These are phyloP conservation scores for Drosophila kepulauana DNA, from an alignment of 1,140 invertebrate genomes.

Conservation along the genomic window DNA sequence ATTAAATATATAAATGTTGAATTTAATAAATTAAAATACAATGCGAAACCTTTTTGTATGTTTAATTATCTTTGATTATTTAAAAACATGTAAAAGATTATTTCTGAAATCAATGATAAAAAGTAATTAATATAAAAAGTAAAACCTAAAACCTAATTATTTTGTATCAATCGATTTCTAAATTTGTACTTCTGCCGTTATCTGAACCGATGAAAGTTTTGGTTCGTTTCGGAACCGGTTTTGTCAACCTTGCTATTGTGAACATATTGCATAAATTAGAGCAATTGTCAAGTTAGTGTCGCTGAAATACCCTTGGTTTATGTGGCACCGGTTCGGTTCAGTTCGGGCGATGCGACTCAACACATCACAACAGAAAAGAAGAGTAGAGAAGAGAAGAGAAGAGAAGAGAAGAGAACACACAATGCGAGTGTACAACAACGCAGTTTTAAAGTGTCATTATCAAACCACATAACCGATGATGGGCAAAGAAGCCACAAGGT, in stretches of 20 bases:
- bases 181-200: no score
- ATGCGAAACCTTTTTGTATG: no score
- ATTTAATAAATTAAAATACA: no score
- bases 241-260: neutral
- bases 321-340: constrained; percentile 38
- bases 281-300: constrained; percentile 2
- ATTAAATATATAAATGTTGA: no score
- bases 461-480: constrained; percentile 49
- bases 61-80: no score
- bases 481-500: constrained; percentile 29
- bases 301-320: constrained; percentile 15
- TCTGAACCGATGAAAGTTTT: neutral
- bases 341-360: constrained; percentile 41
- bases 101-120: no score
- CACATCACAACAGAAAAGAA: neutral
- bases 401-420: neutral
- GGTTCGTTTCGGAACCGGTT: neutral
- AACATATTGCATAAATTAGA: constrained; percentile 13
- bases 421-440: constrained; percentile 51
- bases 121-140: no score
- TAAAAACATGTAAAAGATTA: no score
- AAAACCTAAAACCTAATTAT: no score
- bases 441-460: constrained; percentile 68
- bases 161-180: no score
- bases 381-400: no score